Conservation (phyloP, 2,797 vertebrate genomes). For the Gallinago stenura region DNA sequence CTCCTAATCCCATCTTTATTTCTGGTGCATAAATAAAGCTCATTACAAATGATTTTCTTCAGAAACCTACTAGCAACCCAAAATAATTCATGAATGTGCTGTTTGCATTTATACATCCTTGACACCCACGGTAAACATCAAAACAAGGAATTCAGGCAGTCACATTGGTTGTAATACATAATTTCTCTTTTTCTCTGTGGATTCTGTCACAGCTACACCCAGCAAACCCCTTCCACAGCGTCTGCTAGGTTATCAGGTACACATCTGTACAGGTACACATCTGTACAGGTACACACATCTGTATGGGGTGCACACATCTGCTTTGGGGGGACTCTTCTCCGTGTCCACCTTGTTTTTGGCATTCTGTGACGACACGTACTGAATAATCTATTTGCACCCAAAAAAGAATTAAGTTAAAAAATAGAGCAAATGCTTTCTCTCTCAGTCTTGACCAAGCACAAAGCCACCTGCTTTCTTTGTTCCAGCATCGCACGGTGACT, state of each 20-base stretch:
- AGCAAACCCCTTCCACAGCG: background rate
- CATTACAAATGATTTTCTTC: conserved; percentile 65
- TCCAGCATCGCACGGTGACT: background rate
- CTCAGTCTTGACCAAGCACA: background rate
- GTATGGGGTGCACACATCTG: background rate
- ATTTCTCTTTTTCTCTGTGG: background rate
- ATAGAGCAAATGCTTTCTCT: background rate
- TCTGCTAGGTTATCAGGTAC: background rate
- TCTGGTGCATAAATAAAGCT: conserved; percentile 70
- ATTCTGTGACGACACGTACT: accelerated
- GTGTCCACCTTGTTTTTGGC: background rate
- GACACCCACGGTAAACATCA: conserved; percentile 65
- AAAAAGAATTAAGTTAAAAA: background rate
- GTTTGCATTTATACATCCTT: conserved; percentile 67
- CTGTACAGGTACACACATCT: background rate
- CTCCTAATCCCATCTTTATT: conserved; percentile 69
- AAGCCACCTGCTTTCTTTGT: background rate
- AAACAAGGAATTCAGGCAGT: conserved; percentile 67
- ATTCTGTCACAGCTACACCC: conserved; percentile 28
- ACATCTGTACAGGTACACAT: accelerated
- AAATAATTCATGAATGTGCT: conserved; percentile 68
- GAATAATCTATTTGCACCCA: background rate
- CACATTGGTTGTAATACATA: conserved; percentile 40
- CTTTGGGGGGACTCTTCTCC: background rate
- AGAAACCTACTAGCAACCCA: conserved; percentile 63